A percentile compares a stretch with the other conserved stretches of the same genome.
phyloP scores from a whole-genome alignment of 64 coral and sea anemone species.

The Montipora cactus region DNA sequence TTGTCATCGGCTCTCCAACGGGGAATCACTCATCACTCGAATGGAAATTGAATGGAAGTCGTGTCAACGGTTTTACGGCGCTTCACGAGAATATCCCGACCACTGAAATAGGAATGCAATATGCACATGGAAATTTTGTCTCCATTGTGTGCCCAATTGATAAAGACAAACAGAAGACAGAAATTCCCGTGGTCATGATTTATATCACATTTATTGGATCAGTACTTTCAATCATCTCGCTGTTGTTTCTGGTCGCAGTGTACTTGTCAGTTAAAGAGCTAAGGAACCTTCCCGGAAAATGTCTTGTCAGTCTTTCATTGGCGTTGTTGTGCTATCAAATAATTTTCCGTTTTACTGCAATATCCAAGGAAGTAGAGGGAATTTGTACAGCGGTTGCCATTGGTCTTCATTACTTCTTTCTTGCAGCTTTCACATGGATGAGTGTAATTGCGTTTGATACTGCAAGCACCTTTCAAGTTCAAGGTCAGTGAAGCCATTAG shows the following conservation, averaged over 20 bases:
- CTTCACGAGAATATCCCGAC: neutral
- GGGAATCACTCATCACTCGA: neutral
- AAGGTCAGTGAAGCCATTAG: neutral
- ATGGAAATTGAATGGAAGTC: neutral
- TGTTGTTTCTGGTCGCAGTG: slow-evolving; percentile 14
- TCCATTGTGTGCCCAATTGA: neutral
- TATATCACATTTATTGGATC: slow-evolving; percentile 7
- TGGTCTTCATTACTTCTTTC: slow-evolving; percentile 15
- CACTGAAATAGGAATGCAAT: too few relatives aligned
- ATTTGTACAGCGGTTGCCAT: slow-evolving; percentile 9
- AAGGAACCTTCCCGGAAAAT: slow-evolving; percentile 37
- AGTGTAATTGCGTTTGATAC: slow-evolving; percentile 34
- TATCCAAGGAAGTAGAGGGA: neutral
- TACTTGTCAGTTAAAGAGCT: slow-evolving; percentile 16
- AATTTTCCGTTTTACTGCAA: neutral
- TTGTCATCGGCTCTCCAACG: neutral
- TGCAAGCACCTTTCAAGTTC: neutral
- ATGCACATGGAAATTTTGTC: neutral
- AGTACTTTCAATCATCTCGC: neutral
- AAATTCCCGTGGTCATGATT: neutral
- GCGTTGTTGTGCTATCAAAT: slow-evolving; percentile 33
- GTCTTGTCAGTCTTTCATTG: slow-evolving; percentile 33
- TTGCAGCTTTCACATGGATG: slow-evolving; percentile 30
- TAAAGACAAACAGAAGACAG: neutral
- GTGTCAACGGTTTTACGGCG: neutral